Percentiles rank a stretch among this genome's conserved stretches.
phyloP scores from a whole-genome alignment of 2,888 invertebrate species.

The Phalangium opilio region DNA sequence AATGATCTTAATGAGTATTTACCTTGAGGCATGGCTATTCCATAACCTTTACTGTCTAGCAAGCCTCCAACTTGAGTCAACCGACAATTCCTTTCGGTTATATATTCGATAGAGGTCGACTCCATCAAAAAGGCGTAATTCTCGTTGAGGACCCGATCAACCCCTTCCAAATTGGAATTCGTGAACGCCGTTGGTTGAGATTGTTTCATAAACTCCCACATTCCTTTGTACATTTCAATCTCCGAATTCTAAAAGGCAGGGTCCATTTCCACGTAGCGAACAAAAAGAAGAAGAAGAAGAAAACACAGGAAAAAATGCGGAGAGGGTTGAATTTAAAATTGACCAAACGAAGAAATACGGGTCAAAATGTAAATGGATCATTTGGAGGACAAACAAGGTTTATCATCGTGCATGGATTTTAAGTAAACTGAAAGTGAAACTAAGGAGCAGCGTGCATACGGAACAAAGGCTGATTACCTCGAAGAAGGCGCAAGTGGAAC shows the following conservation, averaged over 20 bases:
- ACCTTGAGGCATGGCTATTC: conserved; percentile 67
- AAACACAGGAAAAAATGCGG: no score
- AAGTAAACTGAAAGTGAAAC: no score
- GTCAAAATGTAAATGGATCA: no score
- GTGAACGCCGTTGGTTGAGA: conserved; percentile 75
- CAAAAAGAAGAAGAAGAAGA: no score
- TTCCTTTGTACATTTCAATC: conserved; percentile 53
- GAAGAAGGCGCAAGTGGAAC: conserved; percentile 14
- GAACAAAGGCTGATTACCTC: conserved; percentile 8
- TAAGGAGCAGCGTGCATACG: no score
- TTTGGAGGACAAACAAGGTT: no score
- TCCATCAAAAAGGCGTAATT: conserved; percentile 37
- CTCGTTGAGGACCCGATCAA: conserved; percentile 39
- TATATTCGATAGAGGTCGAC: conserved; percentile 35
- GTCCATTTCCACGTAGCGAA: no score
- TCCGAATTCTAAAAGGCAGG: neutral
- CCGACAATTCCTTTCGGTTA: conserved; percentile 33
- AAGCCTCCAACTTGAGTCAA: conserved; percentile 35
- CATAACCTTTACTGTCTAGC: conserved; percentile 70
- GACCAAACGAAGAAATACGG: no score
- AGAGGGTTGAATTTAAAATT: no score
- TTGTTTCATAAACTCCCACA: conserved; percentile 91
- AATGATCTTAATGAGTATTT: no score
- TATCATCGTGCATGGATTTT: no score
- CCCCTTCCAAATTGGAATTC: conserved; percentile 52